A percentile compares a stretch with the other conserved stretches of the same genome.
These are phyloP conservation scores for Neoaliturus tenellus DNA, from an alignment of 2,888 invertebrate species.

Conservation along the genomic window DNA sequence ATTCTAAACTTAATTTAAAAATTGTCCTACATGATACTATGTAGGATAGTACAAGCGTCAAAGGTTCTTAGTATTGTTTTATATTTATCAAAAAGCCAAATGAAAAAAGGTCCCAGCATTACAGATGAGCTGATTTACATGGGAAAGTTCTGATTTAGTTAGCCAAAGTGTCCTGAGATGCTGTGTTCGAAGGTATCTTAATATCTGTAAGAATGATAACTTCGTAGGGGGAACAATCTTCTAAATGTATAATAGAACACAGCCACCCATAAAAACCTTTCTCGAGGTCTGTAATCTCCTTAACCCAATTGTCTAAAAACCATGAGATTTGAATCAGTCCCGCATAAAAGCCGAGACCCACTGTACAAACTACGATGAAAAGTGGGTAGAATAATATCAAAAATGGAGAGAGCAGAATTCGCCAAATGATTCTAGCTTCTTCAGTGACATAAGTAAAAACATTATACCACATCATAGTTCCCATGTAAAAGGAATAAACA, in stretches of 20 bases:
- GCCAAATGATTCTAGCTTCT: conserved; percentile 78
- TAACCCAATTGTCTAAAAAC: conserved; percentile 81
- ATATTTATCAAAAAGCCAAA: no score
- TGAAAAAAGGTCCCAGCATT: no score
- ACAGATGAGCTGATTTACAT: no score
- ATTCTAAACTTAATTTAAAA: no score
- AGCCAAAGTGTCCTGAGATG: conserved; percentile 53
- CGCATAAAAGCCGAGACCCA: conserved; percentile 81
- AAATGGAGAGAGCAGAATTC: conserved; percentile 80
- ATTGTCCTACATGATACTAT: no score
- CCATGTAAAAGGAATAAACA: conserved; percentile 83
- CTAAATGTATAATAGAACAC: conserved; percentile 79
- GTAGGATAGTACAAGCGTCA: no score
- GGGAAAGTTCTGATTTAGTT: no score
- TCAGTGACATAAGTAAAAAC: conserved; percentile 83
- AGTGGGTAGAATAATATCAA: conserved; percentile 83
- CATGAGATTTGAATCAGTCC: conserved; percentile 82
- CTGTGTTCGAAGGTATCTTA: conserved; percentile 32
- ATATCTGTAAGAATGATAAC: conserved; percentile 79
- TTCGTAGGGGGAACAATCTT: conserved; percentile 86
- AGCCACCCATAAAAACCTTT: conserved; percentile 89
- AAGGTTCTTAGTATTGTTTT: no score
- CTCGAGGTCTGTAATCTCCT: conserved; percentile 83
- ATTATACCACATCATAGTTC: conserved; percentile 87
- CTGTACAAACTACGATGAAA: conserved; percentile 79